Percentiles rank a stretch among this genome's conserved stretches.
These are phyloP conservation scores for Myiotriccus ornatus DNA, from an alignment of 2,797 vertebrate species.

Conservation along the genomic window DNA sequence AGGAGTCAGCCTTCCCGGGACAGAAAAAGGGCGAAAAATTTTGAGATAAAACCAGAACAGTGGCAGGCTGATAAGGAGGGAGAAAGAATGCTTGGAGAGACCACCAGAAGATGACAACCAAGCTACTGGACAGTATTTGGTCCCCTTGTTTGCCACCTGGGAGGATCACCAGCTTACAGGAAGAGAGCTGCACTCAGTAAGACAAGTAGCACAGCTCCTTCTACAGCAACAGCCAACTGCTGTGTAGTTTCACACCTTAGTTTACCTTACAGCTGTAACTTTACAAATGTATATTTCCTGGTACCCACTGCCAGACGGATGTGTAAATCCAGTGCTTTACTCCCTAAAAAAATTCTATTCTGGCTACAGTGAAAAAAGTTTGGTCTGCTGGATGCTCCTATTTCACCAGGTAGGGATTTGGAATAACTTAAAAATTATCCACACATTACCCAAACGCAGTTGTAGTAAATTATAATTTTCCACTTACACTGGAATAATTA, in stretches of 20 bases:
- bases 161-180: not conserved
- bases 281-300: not conserved
- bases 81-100: not conserved
- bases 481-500: not conserved
- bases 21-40: not conserved
- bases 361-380: not conserved
- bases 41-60: not conserved
- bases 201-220: not conserved
- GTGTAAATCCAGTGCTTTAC: not conserved
- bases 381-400: not conserved
- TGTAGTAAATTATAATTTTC: not conserved
- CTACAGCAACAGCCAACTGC: not conserved
- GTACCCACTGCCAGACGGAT: not conserved
- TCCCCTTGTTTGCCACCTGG: not conserved
- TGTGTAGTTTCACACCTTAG: not conserved
- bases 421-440: not conserved
- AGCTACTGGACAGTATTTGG: not conserved
- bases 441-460: not conserved
- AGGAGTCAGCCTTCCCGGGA: not conserved
- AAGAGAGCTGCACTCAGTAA: not conserved
- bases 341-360: not conserved
- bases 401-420: not conserved
- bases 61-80: not conserved
- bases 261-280: not conserved
- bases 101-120: not conserved